Conservation (phyloP, 2,888 invertebrate genomes). For the Terebella lapidaria region DNA sequence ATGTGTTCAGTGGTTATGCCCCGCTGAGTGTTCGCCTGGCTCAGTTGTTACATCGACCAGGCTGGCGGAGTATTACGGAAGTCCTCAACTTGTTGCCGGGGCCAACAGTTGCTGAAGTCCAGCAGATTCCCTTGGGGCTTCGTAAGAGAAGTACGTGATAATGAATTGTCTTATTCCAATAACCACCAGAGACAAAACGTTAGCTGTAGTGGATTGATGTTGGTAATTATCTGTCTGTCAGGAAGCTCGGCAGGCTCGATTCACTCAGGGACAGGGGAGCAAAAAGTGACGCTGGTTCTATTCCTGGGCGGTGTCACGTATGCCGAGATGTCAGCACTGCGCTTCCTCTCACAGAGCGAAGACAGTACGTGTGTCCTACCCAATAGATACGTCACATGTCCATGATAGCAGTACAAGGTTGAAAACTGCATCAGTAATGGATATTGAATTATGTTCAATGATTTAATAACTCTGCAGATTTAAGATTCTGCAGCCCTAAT, state of each 20-base stretch:
- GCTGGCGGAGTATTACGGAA: constrained; percentile 67
- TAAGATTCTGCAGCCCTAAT: too few species aligned
- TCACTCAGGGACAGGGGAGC: constrained; percentile 49
- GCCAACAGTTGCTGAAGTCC: constrained; percentile 58
- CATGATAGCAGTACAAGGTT: too few species aligned
- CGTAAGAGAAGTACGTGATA: constrained; percentile 49
- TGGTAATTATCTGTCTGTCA: constrained; percentile 20
- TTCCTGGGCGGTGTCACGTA: constrained; percentile 96
- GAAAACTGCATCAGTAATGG: too few species aligned
- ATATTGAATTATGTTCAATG: too few species aligned
- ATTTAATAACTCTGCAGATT: too few species aligned
- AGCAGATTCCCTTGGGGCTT: constrained; percentile 54
- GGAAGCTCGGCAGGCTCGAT: constrained; percentile 52
- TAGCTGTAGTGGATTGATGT: constrained; percentile 1
- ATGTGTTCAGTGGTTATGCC: constrained; percentile 86
- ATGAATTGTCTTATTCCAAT: background rate
- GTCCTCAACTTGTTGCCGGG: constrained; percentile 76
- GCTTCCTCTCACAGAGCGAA: constrained; percentile 60
- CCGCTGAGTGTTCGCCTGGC: constrained; percentile 80
- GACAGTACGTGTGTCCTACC: constrained; percentile 57
- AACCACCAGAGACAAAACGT: too few species aligned
- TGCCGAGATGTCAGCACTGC: constrained; percentile 72
- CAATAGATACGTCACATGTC: too few species aligned
- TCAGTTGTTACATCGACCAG: constrained; percentile 54
- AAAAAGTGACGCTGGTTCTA: constrained; percentile 76